Evolutionary conservation across 2,113 vertebrate species (phyloP).

Genomic region (Caranx ignobilis): DNA sequence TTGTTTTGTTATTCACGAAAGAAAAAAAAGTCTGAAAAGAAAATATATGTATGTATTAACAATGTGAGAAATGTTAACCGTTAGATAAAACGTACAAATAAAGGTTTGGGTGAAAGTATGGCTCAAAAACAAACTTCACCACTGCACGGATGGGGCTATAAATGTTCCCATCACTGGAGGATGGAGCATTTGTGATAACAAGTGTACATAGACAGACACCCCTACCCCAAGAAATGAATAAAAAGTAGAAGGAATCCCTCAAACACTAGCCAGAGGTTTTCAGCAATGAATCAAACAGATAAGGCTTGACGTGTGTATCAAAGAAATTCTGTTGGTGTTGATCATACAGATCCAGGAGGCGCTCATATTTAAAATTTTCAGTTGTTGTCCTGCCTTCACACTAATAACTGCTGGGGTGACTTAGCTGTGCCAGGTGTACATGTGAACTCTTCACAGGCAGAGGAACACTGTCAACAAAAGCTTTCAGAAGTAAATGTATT

Average conservation of each 20-base stretch:
- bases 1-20: slow-evolving; percentile 52
- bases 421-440: neutral
- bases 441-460: neutral
- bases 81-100: slow-evolving; percentile 59
- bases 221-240: slow-evolving; percentile 22
- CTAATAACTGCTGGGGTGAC: neutral
- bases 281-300: slow-evolving; percentile 68
- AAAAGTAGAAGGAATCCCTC: slow-evolving; percentile 51
- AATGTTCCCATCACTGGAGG: slow-evolving; percentile 56
- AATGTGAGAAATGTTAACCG: slow-evolving; percentile 42
- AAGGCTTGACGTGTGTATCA: slow-evolving; percentile 74
- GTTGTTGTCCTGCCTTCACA: slow-evolving; percentile 20
- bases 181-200: slow-evolving; percentile 67
- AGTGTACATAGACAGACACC: slow-evolving; percentile 30
- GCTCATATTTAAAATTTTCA: neutral
- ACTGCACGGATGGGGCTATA: slow-evolving; percentile 51
- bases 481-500: slow-evolving; percentile 8
- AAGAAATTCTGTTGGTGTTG: slow-evolving; percentile 47
- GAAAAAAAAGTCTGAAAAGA: slow-evolving; percentile 37
- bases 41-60: slow-evolving; percentile 12
- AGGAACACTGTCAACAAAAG: slow-evolving; percentile 33
- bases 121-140: slow-evolving; percentile 67
- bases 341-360: slow-evolving; percentile 30
- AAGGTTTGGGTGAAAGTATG: slow-evolving; percentile 69
- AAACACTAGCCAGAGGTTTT: slow-evolving; percentile 42